Evolutionary conservation across 2,113 vertebrate species (phyloP), one percentile per base, ranked within the genome.

Genomic region (Amblyornis subalaris): DNA sequence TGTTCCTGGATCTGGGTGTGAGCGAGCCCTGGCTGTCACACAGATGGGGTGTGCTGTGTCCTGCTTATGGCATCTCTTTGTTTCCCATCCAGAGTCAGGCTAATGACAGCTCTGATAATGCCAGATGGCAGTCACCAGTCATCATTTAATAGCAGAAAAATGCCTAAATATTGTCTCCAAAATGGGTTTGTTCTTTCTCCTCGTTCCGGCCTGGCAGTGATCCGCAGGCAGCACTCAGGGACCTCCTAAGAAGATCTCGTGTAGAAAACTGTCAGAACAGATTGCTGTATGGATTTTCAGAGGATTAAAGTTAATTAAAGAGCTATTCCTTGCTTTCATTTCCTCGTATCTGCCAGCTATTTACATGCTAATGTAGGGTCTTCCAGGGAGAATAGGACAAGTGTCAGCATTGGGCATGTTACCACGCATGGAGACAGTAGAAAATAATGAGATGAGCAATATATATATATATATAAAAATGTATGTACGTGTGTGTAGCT

Each of bases 301-400:
- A 96, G 96, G 98, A 97, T 98, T 98, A 97, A 96, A 98, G 97
- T 98, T 98, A 97, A 98, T 98, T 98, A 98, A 97, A 97, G 96
- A 96, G 94, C 94, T 97, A 96, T 94, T 95, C 91, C 96, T 94
- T 90, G 91, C 96, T 96, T 97, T 97, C 97, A 78, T 97, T 97
- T 97, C 93, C 96, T 92, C 20, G 5, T 96, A 57, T 97, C 98
- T 98, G 96, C 95, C 96, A 97, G 98, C 97, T 98, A 97, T 98
- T 98, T 98, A 96, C 97, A 97, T 98, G 98, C 97, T 97, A 97
- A 98, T 98, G 94, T 85, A 65, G 88, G 96, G 81, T 90, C 95
- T 97, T 94, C 95, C 81, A 77, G 88, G 55, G 90, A 97, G 96
- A 94, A 91, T 31, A 79, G 87, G 93, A 90, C 79, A 90, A 96